Base-by-base conservation (phyloP, 1,140 invertebrate species). In the Frieseomelitta varia region DNA sequence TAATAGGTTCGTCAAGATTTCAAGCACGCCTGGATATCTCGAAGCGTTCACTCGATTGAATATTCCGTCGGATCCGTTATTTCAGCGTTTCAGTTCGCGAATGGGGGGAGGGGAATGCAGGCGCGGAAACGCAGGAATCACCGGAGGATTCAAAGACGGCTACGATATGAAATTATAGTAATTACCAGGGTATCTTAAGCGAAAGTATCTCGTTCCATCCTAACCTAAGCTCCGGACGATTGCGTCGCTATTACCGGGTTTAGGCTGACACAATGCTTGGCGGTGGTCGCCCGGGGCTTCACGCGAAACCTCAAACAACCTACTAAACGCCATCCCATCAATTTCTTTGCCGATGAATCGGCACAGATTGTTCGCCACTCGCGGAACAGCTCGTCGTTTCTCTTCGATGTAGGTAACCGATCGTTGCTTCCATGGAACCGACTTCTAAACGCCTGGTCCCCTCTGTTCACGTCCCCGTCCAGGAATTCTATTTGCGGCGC, bases 161-260 rank as follows among this genome's bases (percentile, higher is more conserved):
- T 65, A 85, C 81, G 65, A 67, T 81, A 87, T 82, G 30, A 77
- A 88, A 88, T 88, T 88, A 88, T 87, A 77, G 86, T 88, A 81
- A 88, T 88, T 85, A 88, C 79, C 67, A 34, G 21, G 77, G 55
- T 71, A 74, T 84, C 81, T 72, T 88, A 24, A 84, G 65, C 30
- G 76, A 63, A 82, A 86, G 77, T 58, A 83, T 72, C 39, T 47
- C 34, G 72, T 86, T 86, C 67, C 78, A 15, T 82, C 30, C 74
- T 8, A 47, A 21, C 79, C 67, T 83, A 55, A 34, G 61, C 4
- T 34, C 1, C 30, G 17, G 34, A 63, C 74, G 73, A 87, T 79
- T 81, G 58, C 86, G 56, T 39, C 55, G 55, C 58, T 77, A 67
- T 86, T 82, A 56, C 86, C 81, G 39, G 27, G 75, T 71, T 87